These are phyloP conservation scores for Poecilus cupreus DNA, from an alignment of 2,888 invertebrate species.

Conservation along the genomic window DNA sequence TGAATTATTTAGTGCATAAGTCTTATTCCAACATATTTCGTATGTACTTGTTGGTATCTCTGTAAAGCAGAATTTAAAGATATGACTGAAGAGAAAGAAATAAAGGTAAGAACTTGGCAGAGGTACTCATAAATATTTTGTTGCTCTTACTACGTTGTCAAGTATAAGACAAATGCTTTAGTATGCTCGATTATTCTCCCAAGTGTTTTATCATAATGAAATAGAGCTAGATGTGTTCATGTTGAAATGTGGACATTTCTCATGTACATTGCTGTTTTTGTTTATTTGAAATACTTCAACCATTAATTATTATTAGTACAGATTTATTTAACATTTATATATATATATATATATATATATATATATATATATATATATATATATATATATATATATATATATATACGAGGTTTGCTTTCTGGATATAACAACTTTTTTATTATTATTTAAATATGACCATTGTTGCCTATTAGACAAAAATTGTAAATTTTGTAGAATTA, in stretches of 20 bases:
- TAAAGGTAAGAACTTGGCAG: not conserved
- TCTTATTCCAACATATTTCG: not conserved
- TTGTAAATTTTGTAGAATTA: too few relatives aligned
- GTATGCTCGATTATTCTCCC: not conserved
- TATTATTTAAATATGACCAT: too few relatives aligned
- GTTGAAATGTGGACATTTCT: not conserved
- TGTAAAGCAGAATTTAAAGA: not conserved
- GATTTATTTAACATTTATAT: too few relatives aligned
- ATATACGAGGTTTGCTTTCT: too few relatives aligned
- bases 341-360: too few relatives aligned
- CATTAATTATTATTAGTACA: too few relatives aligned
- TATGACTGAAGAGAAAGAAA: not conserved
- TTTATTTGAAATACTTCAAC: too few relatives aligned
- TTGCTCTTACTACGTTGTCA: not conserved
- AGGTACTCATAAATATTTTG: not conserved
- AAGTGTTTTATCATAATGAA: not conserved
- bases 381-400: too few relatives aligned
- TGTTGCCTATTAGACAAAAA: too few relatives aligned
- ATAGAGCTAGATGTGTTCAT: not conserved
- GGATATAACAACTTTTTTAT: too few relatives aligned
- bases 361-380: too few relatives aligned
- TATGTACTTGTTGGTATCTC: not conserved
- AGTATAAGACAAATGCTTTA: not conserved
- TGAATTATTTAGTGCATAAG: too few relatives aligned
- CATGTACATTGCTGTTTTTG: not conserved